Evolutionary conservation across 2,113 vertebrate genomes (phyloP).

Genomic region (Microcebus ravelobensis): DNA sequence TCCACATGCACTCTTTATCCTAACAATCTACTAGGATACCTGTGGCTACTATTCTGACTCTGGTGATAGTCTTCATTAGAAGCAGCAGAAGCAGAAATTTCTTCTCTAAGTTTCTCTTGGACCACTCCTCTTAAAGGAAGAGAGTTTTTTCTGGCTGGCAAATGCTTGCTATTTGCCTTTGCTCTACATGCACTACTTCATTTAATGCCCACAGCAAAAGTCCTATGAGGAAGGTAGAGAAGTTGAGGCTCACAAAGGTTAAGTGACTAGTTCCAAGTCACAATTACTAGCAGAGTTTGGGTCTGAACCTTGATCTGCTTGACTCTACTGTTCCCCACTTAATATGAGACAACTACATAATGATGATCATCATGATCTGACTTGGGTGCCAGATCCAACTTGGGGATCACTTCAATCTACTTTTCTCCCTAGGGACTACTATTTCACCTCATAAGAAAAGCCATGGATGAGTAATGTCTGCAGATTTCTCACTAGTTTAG

Average conservation of each 20-base stretch:
- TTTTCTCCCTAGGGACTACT: neutral
- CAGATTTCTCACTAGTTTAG: slow-evolving; percentile 7
- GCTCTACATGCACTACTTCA: slow-evolving; percentile 7
- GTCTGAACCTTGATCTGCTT: neutral
- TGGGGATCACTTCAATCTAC: neutral
- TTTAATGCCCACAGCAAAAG: neutral
- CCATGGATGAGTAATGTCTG: neutral
- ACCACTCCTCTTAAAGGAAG: neutral
- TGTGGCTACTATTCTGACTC: neutral
- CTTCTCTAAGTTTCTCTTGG: slow-evolving; percentile 27
- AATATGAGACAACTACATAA: neutral
- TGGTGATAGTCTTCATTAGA: neutral
- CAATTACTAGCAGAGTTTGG: neutral
- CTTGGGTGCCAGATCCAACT: neutral
- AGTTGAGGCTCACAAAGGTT: neutral
- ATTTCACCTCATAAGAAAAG: slow-evolving; percentile 2
- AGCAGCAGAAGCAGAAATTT: neutral
- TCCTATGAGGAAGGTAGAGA: neutral
- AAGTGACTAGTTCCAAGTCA: neutral
- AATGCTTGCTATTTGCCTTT: neutral
- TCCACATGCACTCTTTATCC: neutral
- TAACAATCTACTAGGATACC: slow-evolving; percentile 2
- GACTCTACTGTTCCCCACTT: neutral
- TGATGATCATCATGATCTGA: neutral
- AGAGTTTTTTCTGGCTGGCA: neutral